Evolutionary conservation across 2,888 invertebrate genomes (phyloP).

Genomic region (Neuroscelio doddi): DNA sequence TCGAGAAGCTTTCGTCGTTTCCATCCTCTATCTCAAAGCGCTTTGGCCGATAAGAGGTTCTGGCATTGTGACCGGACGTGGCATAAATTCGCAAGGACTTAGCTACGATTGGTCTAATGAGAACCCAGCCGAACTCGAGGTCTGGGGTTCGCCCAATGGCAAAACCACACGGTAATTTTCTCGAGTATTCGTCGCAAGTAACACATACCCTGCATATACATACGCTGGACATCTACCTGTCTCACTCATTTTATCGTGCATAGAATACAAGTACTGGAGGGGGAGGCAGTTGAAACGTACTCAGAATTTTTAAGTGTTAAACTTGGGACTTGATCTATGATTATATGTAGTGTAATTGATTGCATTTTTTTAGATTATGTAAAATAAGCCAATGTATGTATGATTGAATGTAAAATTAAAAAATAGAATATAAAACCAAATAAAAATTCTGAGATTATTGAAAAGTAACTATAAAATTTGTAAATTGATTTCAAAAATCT

Average conservation of each 20-base stretch:
- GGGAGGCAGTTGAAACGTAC: slow-evolving; percentile 8
- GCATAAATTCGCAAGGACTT: slow-evolving; percentile 61
- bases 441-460: too few relatives aligned
- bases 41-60: slow-evolving; percentile 40
- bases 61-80: slow-evolving; percentile 44
- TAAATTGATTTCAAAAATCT: too few relatives aligned
- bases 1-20: slow-evolving; percentile 33
- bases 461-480: too few relatives aligned
- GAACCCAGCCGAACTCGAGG: slow-evolving; percentile 49
- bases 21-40: slow-evolving; percentile 31
- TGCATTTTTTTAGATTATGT: too few relatives aligned
- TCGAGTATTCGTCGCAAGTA: slow-evolving; percentile 53
- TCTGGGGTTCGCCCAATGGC: slow-evolving; percentile 57
- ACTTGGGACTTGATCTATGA: not conserved
- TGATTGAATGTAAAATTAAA: too few relatives aligned
- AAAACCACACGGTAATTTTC: slow-evolving; percentile 59
- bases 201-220: slow-evolving; percentile 26
- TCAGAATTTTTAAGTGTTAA: slow-evolving; percentile 4
- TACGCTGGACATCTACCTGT: slow-evolving; percentile 29
- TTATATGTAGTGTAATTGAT: not conserved
- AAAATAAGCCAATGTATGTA: too few relatives aligned
- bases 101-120: slow-evolving; percentile 61
- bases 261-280: slow-evolving; percentile 12
- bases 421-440: too few relatives aligned
- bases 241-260: slow-evolving; percentile 17